These are phyloP conservation scores for Dasyurus viverrinus DNA, from an alignment of 2,113 vertebrate species.

Conservation along the genomic window DNA sequence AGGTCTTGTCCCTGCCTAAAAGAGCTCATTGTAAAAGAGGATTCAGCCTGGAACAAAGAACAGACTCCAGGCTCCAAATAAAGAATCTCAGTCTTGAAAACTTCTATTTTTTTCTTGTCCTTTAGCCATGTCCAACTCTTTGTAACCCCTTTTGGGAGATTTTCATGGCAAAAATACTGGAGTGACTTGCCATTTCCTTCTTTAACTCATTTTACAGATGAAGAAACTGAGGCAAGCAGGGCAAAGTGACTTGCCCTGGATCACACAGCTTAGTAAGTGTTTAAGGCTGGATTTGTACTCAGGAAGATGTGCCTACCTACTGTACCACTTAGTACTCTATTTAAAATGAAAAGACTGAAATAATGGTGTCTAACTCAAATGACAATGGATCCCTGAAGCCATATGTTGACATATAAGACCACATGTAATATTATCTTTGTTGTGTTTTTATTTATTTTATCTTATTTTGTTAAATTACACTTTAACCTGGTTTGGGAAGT, in stretches of 20 bases:
- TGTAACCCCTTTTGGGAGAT: neutral
- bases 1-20: neutral
- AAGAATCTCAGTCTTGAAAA: neutral
- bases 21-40: neutral
- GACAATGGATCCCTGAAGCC: neutral
- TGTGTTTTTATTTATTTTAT: too few species aligned
- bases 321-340: neutral
- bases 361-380: neutral
- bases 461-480: too few species aligned
- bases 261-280: neutral
- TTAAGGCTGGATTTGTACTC: neutral
- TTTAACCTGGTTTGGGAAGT: too few species aligned
- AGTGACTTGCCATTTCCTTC: neutral
- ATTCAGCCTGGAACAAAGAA: neutral
- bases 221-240: neutral
- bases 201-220: neutral
- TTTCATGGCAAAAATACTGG: neutral
- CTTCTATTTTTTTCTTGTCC: neutral
- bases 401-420: neutral
- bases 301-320: neutral
- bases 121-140: neutral
- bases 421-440: too few species aligned
- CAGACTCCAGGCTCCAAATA: neutral
- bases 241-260: neutral
- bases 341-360: neutral